These are phyloP conservation scores for Dendrocincla tyrannina DNA, from an alignment of 2,797 vertebrate genomes.

Conservation along the genomic window DNA sequence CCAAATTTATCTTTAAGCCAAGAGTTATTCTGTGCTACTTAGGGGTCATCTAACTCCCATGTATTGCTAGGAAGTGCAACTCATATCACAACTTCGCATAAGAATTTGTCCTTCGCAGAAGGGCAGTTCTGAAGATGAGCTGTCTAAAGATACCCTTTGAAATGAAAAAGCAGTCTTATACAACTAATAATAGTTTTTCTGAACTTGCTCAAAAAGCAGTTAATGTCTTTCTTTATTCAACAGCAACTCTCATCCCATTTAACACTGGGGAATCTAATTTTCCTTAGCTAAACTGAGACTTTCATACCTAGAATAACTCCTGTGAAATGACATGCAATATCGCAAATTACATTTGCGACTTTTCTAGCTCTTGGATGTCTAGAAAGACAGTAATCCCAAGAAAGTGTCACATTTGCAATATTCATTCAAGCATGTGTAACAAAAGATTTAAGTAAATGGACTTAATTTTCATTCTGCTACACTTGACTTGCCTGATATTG, in stretches of 20 bases:
- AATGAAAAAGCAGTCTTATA: neutral
- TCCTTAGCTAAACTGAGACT: neutral
- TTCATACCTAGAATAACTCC: neutral
- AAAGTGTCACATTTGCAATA: neutral
- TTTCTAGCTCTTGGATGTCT: neutral
- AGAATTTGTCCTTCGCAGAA: neutral
- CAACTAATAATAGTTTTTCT: neutral
- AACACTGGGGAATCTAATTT: conserved; percentile 1
- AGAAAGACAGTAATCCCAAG: neutral
- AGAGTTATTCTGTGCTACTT: neutral
- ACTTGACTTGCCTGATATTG: neutral
- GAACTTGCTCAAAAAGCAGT: neutral
- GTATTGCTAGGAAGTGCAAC: neutral
- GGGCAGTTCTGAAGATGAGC: neutral
- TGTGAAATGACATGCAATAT: neutral
- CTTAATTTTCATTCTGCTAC: neutral
- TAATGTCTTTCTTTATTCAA: neutral
- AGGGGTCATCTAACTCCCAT: neutral
- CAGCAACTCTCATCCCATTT: neutral
- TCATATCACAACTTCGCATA: neutral
- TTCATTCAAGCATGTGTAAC: neutral
- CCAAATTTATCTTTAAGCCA: neutral
- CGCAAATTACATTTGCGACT: neutral
- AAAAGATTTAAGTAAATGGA: neutral
- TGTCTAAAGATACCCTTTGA: neutral